A percentile compares a stretch with the other conserved stretches of the same genome.
Conservation (phyloP, 2,797 vertebrate genomes). For the Clarias platycephalus region DNA sequence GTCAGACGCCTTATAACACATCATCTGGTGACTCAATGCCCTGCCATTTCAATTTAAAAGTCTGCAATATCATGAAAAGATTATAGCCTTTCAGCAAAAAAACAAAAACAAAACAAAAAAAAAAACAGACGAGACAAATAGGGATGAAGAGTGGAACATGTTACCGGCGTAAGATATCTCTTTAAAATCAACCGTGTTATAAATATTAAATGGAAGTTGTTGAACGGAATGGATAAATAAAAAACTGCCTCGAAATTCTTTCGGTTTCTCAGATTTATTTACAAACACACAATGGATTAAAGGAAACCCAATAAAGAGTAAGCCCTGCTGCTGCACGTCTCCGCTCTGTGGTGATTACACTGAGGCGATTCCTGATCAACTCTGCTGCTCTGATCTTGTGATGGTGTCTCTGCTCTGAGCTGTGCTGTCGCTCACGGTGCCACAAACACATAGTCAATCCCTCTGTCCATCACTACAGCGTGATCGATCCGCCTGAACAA, state of each 20-base stretch:
- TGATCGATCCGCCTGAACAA: slow-evolving; percentile 34
- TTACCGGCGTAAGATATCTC: neutral
- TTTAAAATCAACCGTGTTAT: neutral
- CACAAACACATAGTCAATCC: slow-evolving; percentile 17
- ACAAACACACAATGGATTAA: neutral
- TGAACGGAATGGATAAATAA: no score
- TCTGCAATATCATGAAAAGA: neutral
- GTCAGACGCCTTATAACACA: slow-evolving; percentile 9
- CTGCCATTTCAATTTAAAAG: slow-evolving; percentile 3
- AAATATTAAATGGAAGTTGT: neutral
- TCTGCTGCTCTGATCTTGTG: slow-evolving; percentile 20
- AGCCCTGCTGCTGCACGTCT: neutral
- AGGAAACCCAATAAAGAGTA: neutral
- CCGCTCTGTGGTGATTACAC: neutral
- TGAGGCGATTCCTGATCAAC: slow-evolving; percentile 1
- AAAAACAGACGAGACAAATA: neutral
- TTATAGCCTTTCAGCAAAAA: neutral
- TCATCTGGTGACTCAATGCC: slow-evolving; percentile 10
- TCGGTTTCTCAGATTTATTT: neutral
- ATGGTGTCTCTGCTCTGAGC: slow-evolving; percentile 4
- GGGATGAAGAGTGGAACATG: neutral
- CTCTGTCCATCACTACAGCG: slow-evolving; percentile 32
- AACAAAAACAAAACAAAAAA: neutral
- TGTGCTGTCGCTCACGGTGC: slow-evolving; percentile 32
- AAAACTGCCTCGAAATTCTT: no score